Evolutionary conservation across 2,888 invertebrate species (phyloP).

Genomic region (Dryocosmus kuriphilus): DNA sequence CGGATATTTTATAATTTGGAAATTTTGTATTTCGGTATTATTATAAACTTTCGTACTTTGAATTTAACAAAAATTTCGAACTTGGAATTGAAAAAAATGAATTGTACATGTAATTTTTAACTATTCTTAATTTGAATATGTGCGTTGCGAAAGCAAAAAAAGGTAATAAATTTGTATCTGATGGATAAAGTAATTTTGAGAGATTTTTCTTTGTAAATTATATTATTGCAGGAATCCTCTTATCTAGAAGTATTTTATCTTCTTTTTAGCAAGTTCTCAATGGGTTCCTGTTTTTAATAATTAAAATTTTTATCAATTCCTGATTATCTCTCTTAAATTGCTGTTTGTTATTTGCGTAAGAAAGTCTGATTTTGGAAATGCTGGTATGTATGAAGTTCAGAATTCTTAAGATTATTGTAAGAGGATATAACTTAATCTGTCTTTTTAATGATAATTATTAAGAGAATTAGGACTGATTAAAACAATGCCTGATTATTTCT

Average conservation of each 20-base stretch:
- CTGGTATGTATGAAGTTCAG: neutral
- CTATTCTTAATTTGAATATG: too few relatives aligned
- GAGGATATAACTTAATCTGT: constrained; percentile 7
- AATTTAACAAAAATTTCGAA: too few relatives aligned
- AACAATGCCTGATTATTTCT: constrained; percentile 26
- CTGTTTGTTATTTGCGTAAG: constrained; percentile 3
- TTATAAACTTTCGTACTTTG: too few relatives aligned
- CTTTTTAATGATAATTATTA: constrained; percentile 1
- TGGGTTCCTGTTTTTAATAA: neutral
- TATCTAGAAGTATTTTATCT: neutral
- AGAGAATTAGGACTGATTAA: constrained; percentile 23
- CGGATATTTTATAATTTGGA: too few relatives aligned
- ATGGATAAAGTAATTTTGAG: neutral
- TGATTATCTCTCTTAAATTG: neutral
- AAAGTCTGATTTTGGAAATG: constrained; percentile 12
- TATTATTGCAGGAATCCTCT: neutral
- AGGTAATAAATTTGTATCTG: neutral
- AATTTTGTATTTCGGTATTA: too few relatives aligned
- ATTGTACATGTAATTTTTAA: too few relatives aligned
- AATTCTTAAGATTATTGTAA: constrained; percentile 11
- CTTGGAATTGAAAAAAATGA: too few relatives aligned
- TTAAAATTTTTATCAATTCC: neutral
- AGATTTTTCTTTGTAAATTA: neutral
- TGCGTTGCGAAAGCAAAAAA: too few relatives aligned
- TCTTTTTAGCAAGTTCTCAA: neutral